phyloP scores from a whole-genome alignment of 2,113 vertebrate genomes.

The Mellivora capensis region DNA sequence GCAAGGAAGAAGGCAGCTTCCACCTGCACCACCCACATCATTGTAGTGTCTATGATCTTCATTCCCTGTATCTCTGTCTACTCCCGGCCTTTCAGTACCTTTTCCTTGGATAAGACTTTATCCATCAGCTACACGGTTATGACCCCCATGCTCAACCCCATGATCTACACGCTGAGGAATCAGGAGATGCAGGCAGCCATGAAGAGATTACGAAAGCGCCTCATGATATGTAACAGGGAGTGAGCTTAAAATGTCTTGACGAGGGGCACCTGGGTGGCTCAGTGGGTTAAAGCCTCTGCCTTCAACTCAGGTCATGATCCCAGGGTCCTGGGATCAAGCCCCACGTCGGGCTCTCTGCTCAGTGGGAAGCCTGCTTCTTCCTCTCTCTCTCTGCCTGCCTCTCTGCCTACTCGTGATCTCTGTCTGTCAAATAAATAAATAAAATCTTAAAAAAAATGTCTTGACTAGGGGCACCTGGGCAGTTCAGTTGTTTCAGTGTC shows the following conservation, averaged over 20 bases:
- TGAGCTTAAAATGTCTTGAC: neutral
- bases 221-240: neutral
- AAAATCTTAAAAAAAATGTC: too few species aligned
- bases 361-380: too few species aligned
- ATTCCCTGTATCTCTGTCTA: constrained; percentile 68
- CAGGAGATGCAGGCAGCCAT: constrained; percentile 63
- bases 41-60: constrained; percentile 67
- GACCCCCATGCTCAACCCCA: constrained; percentile 71
- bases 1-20: constrained; percentile 55
- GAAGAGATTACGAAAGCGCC: constrained; percentile 38
- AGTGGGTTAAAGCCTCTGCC: too few species aligned
- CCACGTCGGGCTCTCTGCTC: too few species aligned
- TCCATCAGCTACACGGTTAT: constrained; percentile 65
- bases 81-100: constrained; percentile 16
- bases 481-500: too few species aligned
- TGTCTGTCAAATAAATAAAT: too few species aligned
- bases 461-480: too few species aligned
- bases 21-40: constrained; percentile 70
- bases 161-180: constrained; percentile 73
- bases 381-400: too few species aligned
- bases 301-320: too few species aligned
- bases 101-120: constrained; percentile 67
- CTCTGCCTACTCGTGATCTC: too few species aligned
- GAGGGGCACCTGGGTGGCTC: too few species aligned
- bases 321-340: too few species aligned